A percentile compares a stretch with the other conserved stretches of the same genome.
These are phyloP conservation scores for Vidua macroura DNA, from an alignment of 2,113 vertebrate species.

Conservation along the genomic window DNA sequence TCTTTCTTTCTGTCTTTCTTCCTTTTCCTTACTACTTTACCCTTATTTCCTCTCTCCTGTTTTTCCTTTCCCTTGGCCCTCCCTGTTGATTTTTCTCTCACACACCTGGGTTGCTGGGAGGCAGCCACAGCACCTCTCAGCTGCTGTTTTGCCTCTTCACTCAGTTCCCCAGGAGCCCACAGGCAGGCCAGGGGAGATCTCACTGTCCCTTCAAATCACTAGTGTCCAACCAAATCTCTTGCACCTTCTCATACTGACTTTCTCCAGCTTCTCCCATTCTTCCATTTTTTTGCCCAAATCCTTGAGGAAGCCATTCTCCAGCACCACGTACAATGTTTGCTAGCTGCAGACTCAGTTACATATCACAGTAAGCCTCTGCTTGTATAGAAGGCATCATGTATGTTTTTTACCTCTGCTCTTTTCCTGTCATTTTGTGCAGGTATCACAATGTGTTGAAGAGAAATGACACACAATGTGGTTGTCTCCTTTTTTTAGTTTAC, in stretches of 20 bases:
- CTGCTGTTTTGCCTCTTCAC: not conserved
- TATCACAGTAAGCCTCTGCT: not conserved
- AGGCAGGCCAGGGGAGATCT: not conserved
- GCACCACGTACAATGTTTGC: not conserved
- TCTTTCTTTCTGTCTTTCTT: not conserved
- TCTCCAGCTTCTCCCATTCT: not conserved
- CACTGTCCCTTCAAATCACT: not conserved
- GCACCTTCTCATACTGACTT: not conserved
- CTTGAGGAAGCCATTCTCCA: not conserved
- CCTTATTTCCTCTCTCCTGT: not conserved
- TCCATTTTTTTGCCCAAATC: not conserved
- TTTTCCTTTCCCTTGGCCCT: not conserved
- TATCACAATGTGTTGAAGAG: not conserved
- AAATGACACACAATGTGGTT: not conserved
- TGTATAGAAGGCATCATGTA: not conserved
- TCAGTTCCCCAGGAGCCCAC: not conserved
- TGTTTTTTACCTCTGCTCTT: not conserved
- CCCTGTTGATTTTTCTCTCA: not conserved
- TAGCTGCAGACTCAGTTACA: not conserved
- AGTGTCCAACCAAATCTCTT: not conserved
- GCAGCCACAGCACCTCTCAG: not conserved
- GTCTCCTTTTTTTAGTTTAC: not conserved
- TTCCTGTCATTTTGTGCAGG: not conserved
- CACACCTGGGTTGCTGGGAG: not conserved
- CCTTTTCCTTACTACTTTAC: not conserved